These are phyloP conservation scores for Calyptommatus sinebrachiatus DNA, from an alignment of 2,113 vertebrate genomes.

Conservation along the genomic window DNA sequence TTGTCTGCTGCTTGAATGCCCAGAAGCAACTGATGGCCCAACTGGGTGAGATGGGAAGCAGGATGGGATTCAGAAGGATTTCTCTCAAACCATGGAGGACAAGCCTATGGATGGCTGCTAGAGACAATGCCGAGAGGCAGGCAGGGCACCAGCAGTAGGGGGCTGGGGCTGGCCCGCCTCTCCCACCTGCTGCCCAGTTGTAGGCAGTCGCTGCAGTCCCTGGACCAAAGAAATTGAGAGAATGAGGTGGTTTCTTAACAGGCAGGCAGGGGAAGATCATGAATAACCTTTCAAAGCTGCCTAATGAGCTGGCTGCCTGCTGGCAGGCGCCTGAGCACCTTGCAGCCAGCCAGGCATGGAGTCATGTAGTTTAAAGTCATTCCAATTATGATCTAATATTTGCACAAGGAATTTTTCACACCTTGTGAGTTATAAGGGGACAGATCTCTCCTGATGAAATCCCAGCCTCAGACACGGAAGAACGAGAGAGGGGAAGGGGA, in stretches of 20 bases:
- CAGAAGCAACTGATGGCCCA: too few relatives aligned
- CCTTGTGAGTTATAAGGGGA: conserved; percentile 53
- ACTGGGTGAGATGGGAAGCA: too few relatives aligned
- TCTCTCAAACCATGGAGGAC: too few relatives aligned
- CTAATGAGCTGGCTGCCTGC: accelerated
- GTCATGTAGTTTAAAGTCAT: conserved; percentile 50
- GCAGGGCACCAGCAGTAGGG: too few relatives aligned
- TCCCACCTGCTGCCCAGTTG: not conserved
- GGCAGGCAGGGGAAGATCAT: accelerated
- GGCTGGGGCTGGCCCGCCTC: too few relatives aligned
- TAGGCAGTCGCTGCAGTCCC: too few relatives aligned
- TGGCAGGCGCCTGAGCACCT: not conserved
- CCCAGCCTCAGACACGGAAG: conserved; percentile 42
- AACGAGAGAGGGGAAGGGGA: not conserved
- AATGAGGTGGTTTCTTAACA: not conserved
- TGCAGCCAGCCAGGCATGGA: conserved; percentile 3
- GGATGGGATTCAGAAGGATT: too few relatives aligned
- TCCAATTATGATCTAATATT: conserved; percentile 46
- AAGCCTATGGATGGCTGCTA: too few relatives aligned
- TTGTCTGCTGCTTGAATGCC: too few relatives aligned
- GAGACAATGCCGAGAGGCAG: too few relatives aligned
- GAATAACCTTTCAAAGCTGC: accelerated
- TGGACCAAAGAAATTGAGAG: not conserved
- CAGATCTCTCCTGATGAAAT: conserved; percentile 47
- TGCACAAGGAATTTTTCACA: conserved; percentile 53